phyloP scores from a whole-genome alignment of 2,888 invertebrate genomes.

The Aspidiotus destructor region DNA sequence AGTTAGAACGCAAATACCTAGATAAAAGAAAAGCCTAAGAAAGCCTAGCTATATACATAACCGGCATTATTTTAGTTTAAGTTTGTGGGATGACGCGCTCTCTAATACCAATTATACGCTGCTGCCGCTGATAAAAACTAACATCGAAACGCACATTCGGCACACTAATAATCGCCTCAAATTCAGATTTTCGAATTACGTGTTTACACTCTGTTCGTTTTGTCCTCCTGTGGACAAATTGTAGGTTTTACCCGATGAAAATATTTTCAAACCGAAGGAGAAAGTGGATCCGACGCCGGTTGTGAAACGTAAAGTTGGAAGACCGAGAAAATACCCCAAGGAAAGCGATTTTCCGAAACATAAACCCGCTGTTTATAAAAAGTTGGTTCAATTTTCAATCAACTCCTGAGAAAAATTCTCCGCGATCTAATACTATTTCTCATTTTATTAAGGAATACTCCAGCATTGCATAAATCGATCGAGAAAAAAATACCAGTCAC shows the following conservation, averaged over 20 bases:
- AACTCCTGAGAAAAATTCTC: background rate
- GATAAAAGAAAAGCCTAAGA: no score
- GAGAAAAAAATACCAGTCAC: slow-evolving; percentile 27
- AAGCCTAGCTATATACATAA: no score
- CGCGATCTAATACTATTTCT: no score
- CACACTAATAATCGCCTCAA: background rate
- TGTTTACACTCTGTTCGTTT: no score
- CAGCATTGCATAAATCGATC: background rate
- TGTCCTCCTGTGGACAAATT: background rate
- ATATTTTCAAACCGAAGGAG: background rate
- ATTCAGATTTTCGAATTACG: background rate
- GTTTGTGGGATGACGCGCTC: no score
- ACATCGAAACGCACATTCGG: slow-evolving; percentile 2
- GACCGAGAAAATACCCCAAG: slow-evolving; percentile 60
- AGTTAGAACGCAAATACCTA: no score
- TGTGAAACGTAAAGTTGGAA: slow-evolving; percentile 71
- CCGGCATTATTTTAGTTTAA: no score
- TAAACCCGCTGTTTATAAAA: background rate
- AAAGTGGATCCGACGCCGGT: slow-evolving; percentile 40
- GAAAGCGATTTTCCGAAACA: background rate
- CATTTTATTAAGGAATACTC: no score
- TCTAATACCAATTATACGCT: no score
- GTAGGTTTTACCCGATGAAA: background rate
- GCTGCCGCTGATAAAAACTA: background rate
- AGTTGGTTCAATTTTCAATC: background rate